phyloP scores from a whole-genome alignment of 2,888 invertebrate genomes.

The Pecten maximus region DNA sequence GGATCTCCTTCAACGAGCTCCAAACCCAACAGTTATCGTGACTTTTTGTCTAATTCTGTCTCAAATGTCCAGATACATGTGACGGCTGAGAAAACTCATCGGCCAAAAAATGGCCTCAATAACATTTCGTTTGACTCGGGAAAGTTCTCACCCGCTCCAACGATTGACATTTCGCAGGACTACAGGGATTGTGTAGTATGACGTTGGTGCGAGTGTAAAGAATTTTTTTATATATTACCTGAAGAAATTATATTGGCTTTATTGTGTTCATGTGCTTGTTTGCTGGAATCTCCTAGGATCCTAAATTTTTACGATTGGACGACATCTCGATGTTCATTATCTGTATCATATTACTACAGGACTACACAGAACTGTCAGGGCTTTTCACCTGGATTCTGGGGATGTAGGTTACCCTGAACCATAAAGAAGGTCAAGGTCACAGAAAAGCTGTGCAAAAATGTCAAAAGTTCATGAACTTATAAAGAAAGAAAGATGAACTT shows the following conservation, averaged over 20 bases:
- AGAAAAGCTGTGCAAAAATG: neutral
- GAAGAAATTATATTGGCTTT: slow-evolving; percentile 1
- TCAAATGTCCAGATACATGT: slow-evolving; percentile 6
- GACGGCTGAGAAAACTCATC: neutral
- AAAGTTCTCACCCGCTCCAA: neutral
- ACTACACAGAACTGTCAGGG: neutral
- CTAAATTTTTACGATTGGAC: neutral
- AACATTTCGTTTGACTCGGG: slow-evolving; percentile 11
- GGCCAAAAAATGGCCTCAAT: slow-evolving; percentile 32
- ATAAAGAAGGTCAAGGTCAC: neutral
- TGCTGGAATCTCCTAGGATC: neutral
- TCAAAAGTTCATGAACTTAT: neutral
- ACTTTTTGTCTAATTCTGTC: slow-evolving; percentile 5
- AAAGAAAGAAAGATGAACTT: neutral
- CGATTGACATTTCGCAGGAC: neutral
- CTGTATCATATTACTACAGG: neutral
- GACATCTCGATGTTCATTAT: neutral
- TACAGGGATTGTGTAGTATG: neutral
- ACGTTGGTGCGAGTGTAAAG: neutral
- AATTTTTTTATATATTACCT: neutral
- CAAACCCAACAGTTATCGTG: neutral
- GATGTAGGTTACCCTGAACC: neutral
- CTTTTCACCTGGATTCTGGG: neutral
- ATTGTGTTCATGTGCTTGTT: slow-evolving; percentile 25
- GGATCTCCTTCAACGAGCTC: neutral